These are phyloP conservation scores for Amiota mariae DNA, from an alignment of 2,888 invertebrate genomes.

Conservation along the genomic window DNA sequence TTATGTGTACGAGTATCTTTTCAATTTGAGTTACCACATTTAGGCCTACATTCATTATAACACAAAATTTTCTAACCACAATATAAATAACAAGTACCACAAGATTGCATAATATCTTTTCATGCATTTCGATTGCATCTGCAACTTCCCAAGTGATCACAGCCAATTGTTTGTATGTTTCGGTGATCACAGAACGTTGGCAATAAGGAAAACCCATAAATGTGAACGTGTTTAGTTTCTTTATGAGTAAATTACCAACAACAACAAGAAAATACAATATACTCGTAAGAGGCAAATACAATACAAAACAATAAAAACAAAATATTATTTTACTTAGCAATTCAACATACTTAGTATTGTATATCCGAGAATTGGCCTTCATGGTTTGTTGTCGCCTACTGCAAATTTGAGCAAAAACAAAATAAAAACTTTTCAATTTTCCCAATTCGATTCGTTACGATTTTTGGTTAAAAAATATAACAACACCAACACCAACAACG, in stretches of 20 bases:
- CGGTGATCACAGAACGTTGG: neutral
- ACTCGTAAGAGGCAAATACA: neutral
- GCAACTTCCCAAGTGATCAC: no score
- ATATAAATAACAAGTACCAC: no score
- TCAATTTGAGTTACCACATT: no score
- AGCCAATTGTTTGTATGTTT: no score
- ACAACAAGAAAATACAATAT: slow-evolving; percentile 18
- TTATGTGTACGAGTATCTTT: no score
- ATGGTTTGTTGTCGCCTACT: neutral
- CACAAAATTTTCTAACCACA: no score
- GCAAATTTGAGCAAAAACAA: neutral
- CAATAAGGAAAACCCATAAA: slow-evolving; percentile 26
- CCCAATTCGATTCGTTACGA: no score
- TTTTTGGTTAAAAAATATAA: neutral
- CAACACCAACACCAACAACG: neutral
- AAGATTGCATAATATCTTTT: no score
- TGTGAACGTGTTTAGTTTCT: slow-evolving; percentile 47
- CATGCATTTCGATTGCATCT: no score
- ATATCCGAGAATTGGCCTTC: slow-evolving; percentile 55
- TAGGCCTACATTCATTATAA: no score
- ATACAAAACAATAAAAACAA: no score
- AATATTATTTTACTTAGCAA: no score
- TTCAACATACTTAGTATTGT: neutral
- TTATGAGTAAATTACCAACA: slow-evolving; percentile 48
- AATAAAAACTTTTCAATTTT: neutral